Evolutionary conservation across 2,797 vertebrate genomes (phyloP), one percentile per base, ranked within the genome.

Genomic region (Hylomyscus alleni): DNA sequence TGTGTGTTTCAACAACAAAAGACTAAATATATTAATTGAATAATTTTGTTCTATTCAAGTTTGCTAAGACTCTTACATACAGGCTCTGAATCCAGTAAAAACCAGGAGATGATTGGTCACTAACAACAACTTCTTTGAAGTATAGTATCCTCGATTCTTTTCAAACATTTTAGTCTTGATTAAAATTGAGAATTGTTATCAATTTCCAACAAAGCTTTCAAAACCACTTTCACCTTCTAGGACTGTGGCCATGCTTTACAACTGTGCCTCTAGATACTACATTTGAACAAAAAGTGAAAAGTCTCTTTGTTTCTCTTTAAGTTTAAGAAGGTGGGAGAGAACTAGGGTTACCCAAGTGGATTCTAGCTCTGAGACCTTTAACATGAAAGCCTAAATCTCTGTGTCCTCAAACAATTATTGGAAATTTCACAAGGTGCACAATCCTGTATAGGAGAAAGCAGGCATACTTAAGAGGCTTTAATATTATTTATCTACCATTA

Each of bases 21-120:
- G 10, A 58, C 26, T 56, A 83, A 91, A 90, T 67, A 54, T 84
- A 80, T 78, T 78, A 19, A 47, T 15, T 24, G 0, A 67, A 89
- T 52, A 91, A 84, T 56, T 84, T 92, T 92, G 37, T 72, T 50
- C 3, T 69, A 77, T 62, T 90, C 67, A 54, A 85, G 58, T 77
- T 5, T 58, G 31, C 56, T 72, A 56, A 13, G 44, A 9, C 50
- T 80, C 37, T 90, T 67, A 40, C 0, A 14, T 80, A 26, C 1
- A 60, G 7, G 81, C 37, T 62, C 56, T 80, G 31, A 95, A 85
- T 85, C 6, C 12, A 94, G 3, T 80, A 31, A 40, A 54, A 83
- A 83, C 44, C 67, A 69, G 10, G 14, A 93, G 17, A 22, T 75
- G 40, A 81, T 81, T 52, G 17, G 65, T 60, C 17, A 54, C 14